phyloP scores from a whole-genome alignment of 2,888 invertebrate species.

The Periphyllus acericola region DNA sequence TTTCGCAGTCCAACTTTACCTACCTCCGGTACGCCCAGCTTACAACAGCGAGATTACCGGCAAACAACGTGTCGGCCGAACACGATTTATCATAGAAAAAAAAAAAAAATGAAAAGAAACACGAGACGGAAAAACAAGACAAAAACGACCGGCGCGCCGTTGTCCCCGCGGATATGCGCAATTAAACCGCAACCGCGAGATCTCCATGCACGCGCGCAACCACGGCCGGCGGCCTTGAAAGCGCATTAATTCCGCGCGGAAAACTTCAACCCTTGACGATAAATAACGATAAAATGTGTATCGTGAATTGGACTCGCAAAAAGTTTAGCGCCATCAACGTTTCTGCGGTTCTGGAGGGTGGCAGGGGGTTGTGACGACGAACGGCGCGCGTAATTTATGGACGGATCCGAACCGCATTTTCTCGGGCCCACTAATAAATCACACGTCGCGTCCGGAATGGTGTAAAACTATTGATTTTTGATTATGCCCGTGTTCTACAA shows the following conservation, averaged over 20 bases:
- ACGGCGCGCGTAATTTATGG: constrained; percentile 46
- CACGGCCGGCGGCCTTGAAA: background rate
- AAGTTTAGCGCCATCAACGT: constrained; percentile 57
- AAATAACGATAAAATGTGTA: constrained; percentile 51
- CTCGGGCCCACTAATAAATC: constrained; percentile 42
- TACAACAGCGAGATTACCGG: background rate
- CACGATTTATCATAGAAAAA: background rate
- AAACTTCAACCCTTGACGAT: constrained; percentile 15
- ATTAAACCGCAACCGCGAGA: background rate
- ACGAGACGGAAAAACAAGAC: background rate
- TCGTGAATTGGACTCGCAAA: constrained; percentile 44
- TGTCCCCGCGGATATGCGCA: background rate
- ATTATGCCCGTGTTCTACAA: background rate
- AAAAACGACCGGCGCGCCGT: background rate
- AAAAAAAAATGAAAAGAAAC: too few relatives aligned
- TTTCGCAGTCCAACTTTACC: background rate
- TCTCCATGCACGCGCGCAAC: background rate
- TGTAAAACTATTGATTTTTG: constrained; percentile 54
- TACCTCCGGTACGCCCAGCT: background rate
- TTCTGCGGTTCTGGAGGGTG: background rate
- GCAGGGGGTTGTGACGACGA: background rate
- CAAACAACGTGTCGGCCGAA: background rate
- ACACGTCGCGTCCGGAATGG: constrained; percentile 11
- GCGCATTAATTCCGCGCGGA: constrained; percentile 34
- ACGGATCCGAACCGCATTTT: constrained; percentile 36